A percentile compares a stretch with the other conserved stretches of the same genome.
Evolutionary conservation across 2,113 vertebrate species (phyloP).

Genomic region (Mirza zaza): DNA sequence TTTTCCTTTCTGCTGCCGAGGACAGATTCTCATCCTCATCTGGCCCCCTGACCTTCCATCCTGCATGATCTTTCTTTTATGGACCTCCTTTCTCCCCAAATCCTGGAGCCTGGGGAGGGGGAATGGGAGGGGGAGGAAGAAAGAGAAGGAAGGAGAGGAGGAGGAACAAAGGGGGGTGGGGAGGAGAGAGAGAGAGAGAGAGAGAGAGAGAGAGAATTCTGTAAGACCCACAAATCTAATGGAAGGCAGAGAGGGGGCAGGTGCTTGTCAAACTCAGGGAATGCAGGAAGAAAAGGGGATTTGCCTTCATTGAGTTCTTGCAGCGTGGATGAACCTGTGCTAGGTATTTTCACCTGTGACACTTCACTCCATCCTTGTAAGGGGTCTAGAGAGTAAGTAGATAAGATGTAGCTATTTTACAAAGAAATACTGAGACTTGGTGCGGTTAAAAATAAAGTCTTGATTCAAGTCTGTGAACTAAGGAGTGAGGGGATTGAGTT

Average conservation of each 20-base stretch:
- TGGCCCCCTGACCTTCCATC: background rate
- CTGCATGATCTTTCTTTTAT: background rate
- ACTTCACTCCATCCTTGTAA: background rate
- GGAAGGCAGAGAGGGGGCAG: background rate
- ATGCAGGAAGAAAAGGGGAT: background rate
- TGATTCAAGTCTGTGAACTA: background rate
- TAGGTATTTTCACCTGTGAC: background rate
- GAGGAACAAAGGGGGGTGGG: background rate
- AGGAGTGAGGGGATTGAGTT: background rate
- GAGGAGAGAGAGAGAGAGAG: background rate
- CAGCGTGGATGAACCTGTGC: background rate
- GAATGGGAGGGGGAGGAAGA: background rate
- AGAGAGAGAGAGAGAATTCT: background rate
- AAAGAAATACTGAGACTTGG: background rate
- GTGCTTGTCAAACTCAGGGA: background rate
- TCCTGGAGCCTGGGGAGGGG: background rate
- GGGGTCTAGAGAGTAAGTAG: background rate
- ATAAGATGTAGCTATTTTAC: background rate
- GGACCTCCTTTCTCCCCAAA: background rate
- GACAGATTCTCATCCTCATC: background rate
- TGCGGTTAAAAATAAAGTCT: background rate
- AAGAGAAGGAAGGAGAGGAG: background rate
- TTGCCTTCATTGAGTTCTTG: background rate
- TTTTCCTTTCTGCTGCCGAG: conserved; percentile 8
- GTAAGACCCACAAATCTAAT: background rate